Base-by-base conservation (phyloP, 2,888 invertebrate genomes). In the Monochamus alternatus region DNA sequence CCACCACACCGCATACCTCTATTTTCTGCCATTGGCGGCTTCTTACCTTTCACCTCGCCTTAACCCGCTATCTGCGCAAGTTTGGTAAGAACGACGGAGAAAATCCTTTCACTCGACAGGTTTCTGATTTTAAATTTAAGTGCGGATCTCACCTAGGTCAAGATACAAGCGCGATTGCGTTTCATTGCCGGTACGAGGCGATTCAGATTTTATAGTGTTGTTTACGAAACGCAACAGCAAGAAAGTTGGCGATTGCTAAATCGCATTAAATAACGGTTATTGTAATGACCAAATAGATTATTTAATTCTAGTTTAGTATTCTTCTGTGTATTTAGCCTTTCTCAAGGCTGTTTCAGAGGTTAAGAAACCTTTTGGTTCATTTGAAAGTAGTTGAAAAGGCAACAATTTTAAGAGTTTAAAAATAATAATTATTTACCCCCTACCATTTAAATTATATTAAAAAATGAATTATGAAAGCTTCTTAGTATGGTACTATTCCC, bases 11-110 rank as follows among this genome's bases (percentile, higher is more conserved):
- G 14, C 1, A 12, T 47, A 47, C 44, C 44, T 30, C 10, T 30
- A 47, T 65, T 64, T 65, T 58, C 59, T 68, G n/a, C 58, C 7
- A 3, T 31, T 3, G 44, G 66, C n/a, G 31, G 32, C 22, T 12
- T 67, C 67, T 72, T 59, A 73, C 76, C 76, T 76, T 76, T 76
- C 76, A 76, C 76, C 76, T 76, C 10, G 43, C 9, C 69, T 59
- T 51, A 65, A 51, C 64, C 31, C 32, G 74, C 51, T 64, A 30
- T 63, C 58, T 59, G 22, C 12, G 22, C 5, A 43, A 47, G 70
- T 60, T 68, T 58, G 30, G 51, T 44, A 59, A 60, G 12, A 5
- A 12, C 51, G 59, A 5, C 30, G n/a, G 71, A 38, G 73, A 73
- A 69, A 76, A 76, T 76, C 76, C 76, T 76, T 73, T 76, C 76